A percentile compares a stretch with the other conserved stretches of the same genome.
Conservation (phyloP, 2,797 vertebrate genomes). For the Microhierax caerulescens region DNA sequence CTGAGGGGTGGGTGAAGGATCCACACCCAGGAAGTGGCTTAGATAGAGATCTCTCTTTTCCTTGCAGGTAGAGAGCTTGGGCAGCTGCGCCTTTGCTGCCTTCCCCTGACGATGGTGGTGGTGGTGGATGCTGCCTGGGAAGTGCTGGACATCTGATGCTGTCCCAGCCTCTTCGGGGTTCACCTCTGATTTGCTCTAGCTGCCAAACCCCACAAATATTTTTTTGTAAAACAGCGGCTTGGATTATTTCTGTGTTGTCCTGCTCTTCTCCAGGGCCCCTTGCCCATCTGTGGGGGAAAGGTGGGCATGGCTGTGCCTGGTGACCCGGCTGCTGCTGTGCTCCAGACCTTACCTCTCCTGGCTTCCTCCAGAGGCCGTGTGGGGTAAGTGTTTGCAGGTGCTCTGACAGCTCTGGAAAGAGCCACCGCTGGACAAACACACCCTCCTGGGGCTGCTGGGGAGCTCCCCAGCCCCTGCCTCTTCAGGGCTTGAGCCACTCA, state of each 20-base stretch:
- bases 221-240: neutral
- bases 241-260: neutral
- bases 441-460: neutral
- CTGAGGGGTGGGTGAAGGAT: accelerated
- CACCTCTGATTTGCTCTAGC: neutral
- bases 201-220: neutral
- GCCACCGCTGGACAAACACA: accelerated
- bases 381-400: neutral
- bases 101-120: too few species aligned
- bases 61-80: neutral
- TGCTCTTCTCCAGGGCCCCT: neutral
- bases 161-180: neutral
- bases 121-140: neutral
- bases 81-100: neutral
- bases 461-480: neutral
- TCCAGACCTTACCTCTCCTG: neutral
- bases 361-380: neutral
- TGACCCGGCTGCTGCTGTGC: neutral
- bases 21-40: neutral
- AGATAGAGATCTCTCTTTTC: neutral
- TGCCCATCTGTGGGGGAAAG: neutral
- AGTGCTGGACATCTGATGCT: accelerated
- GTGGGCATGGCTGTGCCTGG: neutral
- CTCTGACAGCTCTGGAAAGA: neutral
- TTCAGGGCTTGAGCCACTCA: neutral